phyloP scores from a whole-genome alignment of 2,888 invertebrate genomes.

The Microchrysa polita region DNA sequence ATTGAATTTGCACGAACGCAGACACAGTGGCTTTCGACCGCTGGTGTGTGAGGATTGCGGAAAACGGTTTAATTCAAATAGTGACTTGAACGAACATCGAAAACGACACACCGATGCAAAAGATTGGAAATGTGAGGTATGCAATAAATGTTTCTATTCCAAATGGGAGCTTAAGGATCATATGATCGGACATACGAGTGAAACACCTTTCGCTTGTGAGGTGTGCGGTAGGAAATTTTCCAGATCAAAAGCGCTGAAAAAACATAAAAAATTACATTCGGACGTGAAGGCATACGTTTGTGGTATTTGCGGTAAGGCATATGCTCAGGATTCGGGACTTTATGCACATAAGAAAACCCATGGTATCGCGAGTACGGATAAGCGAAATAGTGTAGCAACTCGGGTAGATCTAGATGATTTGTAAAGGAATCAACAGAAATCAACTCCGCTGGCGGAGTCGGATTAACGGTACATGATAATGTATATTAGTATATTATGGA shows the following conservation, averaged over 20 bases:
- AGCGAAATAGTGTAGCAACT: no score
- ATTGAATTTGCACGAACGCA: constrained; percentile 9
- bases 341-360: constrained; percentile 51
- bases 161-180: constrained; percentile 31
- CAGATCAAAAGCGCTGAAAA: constrained; percentile 50
- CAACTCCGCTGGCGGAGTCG: no score
- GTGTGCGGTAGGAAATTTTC: constrained; percentile 51
- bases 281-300: constrained; percentile 52
- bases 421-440: no score
- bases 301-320: constrained; percentile 51
- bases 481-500: no score
- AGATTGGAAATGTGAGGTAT: constrained; percentile 44
- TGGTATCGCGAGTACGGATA: constrained; percentile 19
- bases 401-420: no score
- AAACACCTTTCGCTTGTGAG: constrained; percentile 35
- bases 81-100: constrained; percentile 41
- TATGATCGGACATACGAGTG: constrained; percentile 22
- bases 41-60: constrained; percentile 42
- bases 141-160: constrained; percentile 42
- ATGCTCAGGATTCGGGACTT: constrained; percentile 52
- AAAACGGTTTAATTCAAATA: constrained; percentile 23
- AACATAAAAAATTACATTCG: constrained; percentile 52
- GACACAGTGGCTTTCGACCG: constrained; percentile 34
- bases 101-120: constrained; percentile 20
- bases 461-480: no score